Conservation (phyloP, 2,113 vertebrate species). For the Hippocampus abdominalis region DNA sequence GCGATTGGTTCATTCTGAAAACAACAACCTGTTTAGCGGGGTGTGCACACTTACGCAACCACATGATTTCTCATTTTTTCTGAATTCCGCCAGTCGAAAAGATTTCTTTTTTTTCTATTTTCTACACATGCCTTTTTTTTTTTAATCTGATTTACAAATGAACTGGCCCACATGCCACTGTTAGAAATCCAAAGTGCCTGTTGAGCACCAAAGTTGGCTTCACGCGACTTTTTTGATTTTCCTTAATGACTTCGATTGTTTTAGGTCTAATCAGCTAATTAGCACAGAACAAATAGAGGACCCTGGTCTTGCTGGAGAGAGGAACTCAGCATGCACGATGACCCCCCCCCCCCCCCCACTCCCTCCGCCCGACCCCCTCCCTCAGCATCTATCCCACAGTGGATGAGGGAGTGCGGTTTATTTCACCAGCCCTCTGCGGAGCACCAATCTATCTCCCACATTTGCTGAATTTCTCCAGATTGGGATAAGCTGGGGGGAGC, state of each 20-base stretch:
- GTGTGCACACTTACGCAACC: too few relatives aligned
- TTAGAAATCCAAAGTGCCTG: too few relatives aligned
- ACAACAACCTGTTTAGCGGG: too few relatives aligned
- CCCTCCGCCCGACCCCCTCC: slow-evolving; percentile 62
- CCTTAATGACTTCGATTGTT: slow-evolving; percentile 78
- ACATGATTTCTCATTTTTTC: too few relatives aligned
- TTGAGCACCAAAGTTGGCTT: not conserved
- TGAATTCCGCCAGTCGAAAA: too few relatives aligned
- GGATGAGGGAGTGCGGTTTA: slow-evolving; percentile 83
- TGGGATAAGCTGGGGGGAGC: slow-evolving; percentile 72
- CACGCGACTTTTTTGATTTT: slow-evolving; percentile 64
- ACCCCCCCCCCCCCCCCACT: slow-evolving; percentile 1
- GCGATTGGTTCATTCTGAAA: too few relatives aligned
- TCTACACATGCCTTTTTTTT: not conserved
- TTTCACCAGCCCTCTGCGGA: slow-evolving; percentile 83
- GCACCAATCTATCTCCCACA: slow-evolving; percentile 85
- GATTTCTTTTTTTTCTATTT: too few relatives aligned
- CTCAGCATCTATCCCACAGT: slow-evolving; percentile 56
- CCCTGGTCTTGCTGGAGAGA: slow-evolving; percentile 81
- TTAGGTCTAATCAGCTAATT: slow-evolving; percentile 75
- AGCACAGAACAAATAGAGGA: slow-evolving; percentile 70
- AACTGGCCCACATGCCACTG: too few relatives aligned
- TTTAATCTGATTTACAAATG: too few relatives aligned
- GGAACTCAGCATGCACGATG: slow-evolving; percentile 75
- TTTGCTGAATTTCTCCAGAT: slow-evolving; percentile 87